Conservation (phyloP, 2,888 invertebrate genomes). For the Eupithecia subfuscata region DNA sequence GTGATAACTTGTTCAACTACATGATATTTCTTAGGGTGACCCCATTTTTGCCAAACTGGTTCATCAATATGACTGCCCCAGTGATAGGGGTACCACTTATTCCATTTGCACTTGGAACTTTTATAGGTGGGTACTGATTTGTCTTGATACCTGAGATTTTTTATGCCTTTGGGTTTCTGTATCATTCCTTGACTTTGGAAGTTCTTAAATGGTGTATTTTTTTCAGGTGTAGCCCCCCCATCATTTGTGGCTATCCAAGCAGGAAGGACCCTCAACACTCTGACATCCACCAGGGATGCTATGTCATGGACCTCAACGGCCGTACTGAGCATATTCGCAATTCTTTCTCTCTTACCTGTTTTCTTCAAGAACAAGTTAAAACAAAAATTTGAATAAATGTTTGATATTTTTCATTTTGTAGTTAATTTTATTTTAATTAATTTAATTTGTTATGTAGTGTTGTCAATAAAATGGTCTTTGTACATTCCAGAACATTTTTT, state of each 20-base stretch:
- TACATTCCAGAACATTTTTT: slow-evolving; percentile 64
- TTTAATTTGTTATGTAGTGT: slow-evolving; percentile 32
- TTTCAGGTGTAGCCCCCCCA: slow-evolving; percentile 96
- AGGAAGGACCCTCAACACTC: slow-evolving; percentile 96
- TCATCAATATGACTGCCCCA: slow-evolving; percentile 98
- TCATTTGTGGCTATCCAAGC: slow-evolving; percentile 99
- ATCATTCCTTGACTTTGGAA: neutral
- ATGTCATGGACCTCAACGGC: slow-evolving; percentile 95
- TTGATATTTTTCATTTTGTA: slow-evolving; percentile 52
- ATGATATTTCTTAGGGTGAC: slow-evolving; percentile 98
- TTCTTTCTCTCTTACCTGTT: slow-evolving; percentile 94
- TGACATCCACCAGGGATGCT: slow-evolving; percentile 94
- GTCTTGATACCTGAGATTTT: neutral
- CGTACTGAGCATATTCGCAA: slow-evolving; percentile 90
- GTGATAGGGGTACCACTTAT: slow-evolving; percentile 97
- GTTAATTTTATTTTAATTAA: slow-evolving; percentile 61
- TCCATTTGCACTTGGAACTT: slow-evolving; percentile 98
- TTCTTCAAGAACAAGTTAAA: slow-evolving; percentile 91
- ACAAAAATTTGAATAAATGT: slow-evolving; percentile 88
- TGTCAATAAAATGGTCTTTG: slow-evolving; percentile 65
- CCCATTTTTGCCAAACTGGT: slow-evolving; percentile 99
- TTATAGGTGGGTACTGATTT: slow-evolving; percentile 87
- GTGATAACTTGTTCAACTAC: slow-evolving; percentile 95
- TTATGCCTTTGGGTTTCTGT: neutral
- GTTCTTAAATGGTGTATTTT: neutral